Base-by-base conservation (phyloP, 2,113 vertebrate genomes). In the Lota lota region DNA sequence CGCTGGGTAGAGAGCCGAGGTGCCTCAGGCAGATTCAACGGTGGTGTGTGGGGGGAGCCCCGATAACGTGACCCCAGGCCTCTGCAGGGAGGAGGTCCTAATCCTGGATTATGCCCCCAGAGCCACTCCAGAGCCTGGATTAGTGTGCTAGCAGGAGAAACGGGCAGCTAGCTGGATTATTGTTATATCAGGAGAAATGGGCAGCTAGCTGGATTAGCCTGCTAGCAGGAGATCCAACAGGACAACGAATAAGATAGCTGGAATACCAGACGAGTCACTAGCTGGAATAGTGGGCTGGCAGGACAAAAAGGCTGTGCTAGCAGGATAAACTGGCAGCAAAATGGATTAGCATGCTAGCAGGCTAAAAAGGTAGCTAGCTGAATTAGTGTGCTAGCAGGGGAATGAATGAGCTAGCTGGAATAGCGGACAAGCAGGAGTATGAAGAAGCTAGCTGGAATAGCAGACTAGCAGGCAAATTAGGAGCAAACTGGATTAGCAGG, bases 31-130 rank as follows among this genome's bases (percentile, higher is more conserved):
- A 75, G 77, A 79, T 81, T 81, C 79, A 78, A 84, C 76, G 81
- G 65, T 67, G 73, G 70, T 8, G 5, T 18, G 28, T 8, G 5
- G 28, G 28, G 28, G 77, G 72, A 51, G 76, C 81, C 74, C 79
- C 64, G 10, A n/a, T 12, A 18, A 15, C 68, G 82, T 78, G 82
- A 82, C 86, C 83, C 83, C 66, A 63, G 68, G 82, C 81, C 61
- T 0, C 79, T 64, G 61, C 63, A 47, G 88, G 84, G 79, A 84
- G 80, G 70, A 77, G 69, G 70, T 75, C 80, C 82, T 88, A 89
- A 90, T 89, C 88, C 86, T 53, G 86, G 88, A 90, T 90, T 90
- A 90, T 85, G 84, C 75, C 65, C 81, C 82, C 82, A 83, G 85
- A 69, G 84, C 80, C 47, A 53, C 84, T 8, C 0, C 40, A n/a